These are phyloP conservation scores for Cerceris rybyensis DNA, from an alignment of 2,888 invertebrate genomes.

Conservation along the genomic window DNA sequence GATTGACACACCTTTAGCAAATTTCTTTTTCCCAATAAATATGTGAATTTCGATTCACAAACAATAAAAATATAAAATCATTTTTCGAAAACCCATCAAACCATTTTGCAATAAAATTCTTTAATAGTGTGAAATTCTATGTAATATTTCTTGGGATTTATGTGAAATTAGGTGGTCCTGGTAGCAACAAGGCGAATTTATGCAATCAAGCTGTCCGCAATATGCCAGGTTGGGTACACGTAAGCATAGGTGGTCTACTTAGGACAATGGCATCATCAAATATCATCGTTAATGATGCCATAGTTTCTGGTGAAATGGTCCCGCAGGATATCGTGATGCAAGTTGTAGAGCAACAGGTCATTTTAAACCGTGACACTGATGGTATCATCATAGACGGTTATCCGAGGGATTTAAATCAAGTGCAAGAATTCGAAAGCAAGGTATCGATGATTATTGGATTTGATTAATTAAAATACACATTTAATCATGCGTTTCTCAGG, in stretches of 20 bases:
- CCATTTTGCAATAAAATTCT: too few species aligned
- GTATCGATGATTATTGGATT: conserved; percentile 82
- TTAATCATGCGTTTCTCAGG: not conserved
- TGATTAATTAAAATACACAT: conserved; percentile 1
- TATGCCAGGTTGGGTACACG: conserved; percentile 89
- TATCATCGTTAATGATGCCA: conserved; percentile 87
- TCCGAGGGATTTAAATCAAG: conserved; percentile 95
- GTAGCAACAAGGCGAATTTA: conserved; percentile 93
- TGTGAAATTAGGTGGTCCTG: conserved; percentile 88
- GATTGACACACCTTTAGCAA: too few species aligned
- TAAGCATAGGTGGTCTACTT: conserved; percentile 90
- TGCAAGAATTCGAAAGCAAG: conserved; percentile 93
- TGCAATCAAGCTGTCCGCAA: conserved; percentile 88
- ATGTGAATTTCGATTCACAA: too few species aligned
- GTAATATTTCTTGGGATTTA: not conserved
- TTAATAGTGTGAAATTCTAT: not conserved
- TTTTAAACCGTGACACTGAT: conserved; percentile 79
- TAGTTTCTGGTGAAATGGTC: conserved; percentile 91
- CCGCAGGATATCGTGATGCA: conserved; percentile 90
- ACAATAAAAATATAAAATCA: too few species aligned
- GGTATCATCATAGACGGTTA: conserved; percentile 97
- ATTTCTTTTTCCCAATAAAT: too few species aligned
- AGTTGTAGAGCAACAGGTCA: conserved; percentile 88
- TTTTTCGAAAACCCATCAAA: too few species aligned
- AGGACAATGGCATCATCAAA: conserved; percentile 88